Evolutionary conservation across 2,797 vertebrate genomes (phyloP), one percentile per base, ranked within the genome.

Genomic region (Lophius americanus): DNA sequence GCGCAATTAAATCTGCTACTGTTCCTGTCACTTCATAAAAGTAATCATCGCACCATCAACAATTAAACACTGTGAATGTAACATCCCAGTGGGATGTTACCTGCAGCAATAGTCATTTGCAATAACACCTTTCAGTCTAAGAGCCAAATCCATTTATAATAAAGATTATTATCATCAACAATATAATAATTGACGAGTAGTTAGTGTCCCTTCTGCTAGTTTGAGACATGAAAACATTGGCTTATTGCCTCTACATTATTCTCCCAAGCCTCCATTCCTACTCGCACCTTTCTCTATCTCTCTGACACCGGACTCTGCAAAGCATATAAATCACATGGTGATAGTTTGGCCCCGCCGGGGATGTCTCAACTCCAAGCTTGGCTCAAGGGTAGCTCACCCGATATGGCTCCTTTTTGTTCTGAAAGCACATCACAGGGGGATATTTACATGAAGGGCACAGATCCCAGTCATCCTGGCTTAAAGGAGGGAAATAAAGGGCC

Each of bases 371-470:
- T 82, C 32, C 7, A 68, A 50, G 67, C 73, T 85, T 5, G 4
- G 79, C 76, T 77, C 85, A 79, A 78, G 78, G 85, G 78, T 72
- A 78, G 76, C 82, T 78, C 85, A 72, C 66, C 65, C 58, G 72
- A 85, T 80, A 62, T 47, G 76, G 46, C 72, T 74, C 75, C 55
- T 86, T 75, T 82, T 82, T 88, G 83, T 81, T 81, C 84, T 76
- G 72, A 72, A 64, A 51, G 56, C 68, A 57, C 68, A 9, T 82
- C 79, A 70, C 76, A 6, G 51, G 76, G 76, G 85, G 74, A 81
- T 83, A 85, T 90, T 84, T 85, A 86, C 84, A 88, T 83, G 83
- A 82, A 90, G 90, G 85, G 73, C 87, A 75, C 71, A 56, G 64
- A 83, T 82, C 73, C 70, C 58, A 76, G 82, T 84, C 78, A 78